Conservation (phyloP, 2,113 vertebrate genomes). For the Poecile atricapillus region DNA sequence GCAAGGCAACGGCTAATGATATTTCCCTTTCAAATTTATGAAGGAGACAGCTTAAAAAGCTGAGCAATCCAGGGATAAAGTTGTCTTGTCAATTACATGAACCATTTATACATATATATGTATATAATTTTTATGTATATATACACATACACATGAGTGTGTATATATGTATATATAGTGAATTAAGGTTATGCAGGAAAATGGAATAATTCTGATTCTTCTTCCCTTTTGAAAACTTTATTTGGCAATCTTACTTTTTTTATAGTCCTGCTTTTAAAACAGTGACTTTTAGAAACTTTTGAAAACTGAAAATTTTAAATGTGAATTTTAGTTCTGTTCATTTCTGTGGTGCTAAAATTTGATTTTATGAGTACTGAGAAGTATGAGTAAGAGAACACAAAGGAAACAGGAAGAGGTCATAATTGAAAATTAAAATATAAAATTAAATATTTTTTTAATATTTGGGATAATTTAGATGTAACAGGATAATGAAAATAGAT, state of each 20-base stretch:
- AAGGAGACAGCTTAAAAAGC: not conserved
- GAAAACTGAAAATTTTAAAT: not conserved
- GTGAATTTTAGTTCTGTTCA: not conserved
- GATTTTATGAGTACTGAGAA: not conserved
- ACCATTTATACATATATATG: not conserved
- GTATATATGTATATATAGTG: not conserved
- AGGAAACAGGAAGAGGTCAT: not conserved
- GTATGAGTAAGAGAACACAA: not conserved
- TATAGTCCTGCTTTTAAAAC: not conserved
- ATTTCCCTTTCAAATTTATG: not conserved
- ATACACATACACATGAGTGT: not conserved
- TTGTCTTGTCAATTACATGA: not conserved
- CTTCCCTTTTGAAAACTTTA: not conserved
- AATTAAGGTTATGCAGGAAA: not conserved
- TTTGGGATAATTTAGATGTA: not conserved
- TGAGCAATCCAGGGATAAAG: not conserved
- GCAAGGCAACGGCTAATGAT: not conserved
- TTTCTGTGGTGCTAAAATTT: not conserved
- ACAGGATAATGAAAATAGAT: not conserved
- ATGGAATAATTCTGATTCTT: not conserved
- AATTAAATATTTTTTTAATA: not conserved
- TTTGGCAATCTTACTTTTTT: not conserved
- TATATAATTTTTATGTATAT: not conserved
- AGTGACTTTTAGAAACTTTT: not conserved
- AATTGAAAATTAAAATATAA: not conserved